Evolutionary conservation across 2,888 invertebrate genomes (phyloP), one percentile per base, ranked within the genome.

Genomic region (Drosophila birchii): DNA sequence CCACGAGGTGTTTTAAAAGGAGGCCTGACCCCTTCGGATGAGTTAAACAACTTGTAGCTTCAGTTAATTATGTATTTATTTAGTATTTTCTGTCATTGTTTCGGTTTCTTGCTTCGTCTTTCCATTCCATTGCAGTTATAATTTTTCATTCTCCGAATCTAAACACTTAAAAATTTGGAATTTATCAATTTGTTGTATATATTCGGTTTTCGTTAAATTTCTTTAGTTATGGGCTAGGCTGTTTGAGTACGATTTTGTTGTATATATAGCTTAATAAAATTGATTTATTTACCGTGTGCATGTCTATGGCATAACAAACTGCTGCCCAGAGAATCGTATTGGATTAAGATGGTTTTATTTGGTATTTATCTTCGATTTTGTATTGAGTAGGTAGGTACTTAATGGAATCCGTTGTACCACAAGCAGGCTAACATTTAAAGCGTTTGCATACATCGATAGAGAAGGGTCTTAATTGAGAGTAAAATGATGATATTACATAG

Each of bases 381-480:
- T 75, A 72, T 79, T 72, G 73, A 61, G 23, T 49, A 79, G 74
- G 67, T 82, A 86, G 86, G 86, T 86, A 86, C 86, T 82, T 78
- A 60, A 60, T 64, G 75, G 67, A 89, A 79, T 73, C 75, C 84
- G 64, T 87, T 87, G 86, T 87, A 87, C 86, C 86, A 67, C 76
- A 85, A 87, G 89, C 89, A 89, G 89, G 89, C 86, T 87, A 89
- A 89, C 86, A 87, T 79, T 85, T 80, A 87, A 87, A 87, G 84
- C 84, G 75, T 87, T 75, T 66, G 88, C 86, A 75, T 76, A 85
- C 76, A 84, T 76, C 32, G 59, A 79, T 59, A 74, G 55, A 74
- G 54, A 71, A 41, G 59, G 59, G 43, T 68, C 57, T 68, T 47
- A 45, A 44, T n/a, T 32, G 12, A 43, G 53, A 63, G 16, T 59